phyloP scores from a whole-genome alignment of 2,113 vertebrate species.

The Triplophysa rosa region DNA sequence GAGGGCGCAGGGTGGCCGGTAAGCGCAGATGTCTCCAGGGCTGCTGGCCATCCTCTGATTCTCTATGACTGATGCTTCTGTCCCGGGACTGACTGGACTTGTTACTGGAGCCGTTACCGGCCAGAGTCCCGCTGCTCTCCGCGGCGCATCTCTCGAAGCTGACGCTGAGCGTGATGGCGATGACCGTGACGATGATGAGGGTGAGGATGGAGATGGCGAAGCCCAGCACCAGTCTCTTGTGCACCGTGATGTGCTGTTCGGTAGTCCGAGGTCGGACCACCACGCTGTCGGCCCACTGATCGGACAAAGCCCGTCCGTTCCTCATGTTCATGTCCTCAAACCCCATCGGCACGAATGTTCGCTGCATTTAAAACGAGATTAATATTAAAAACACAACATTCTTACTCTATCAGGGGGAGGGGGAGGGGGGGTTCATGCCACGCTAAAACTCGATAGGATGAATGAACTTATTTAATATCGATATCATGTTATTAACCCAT shows the following conservation, averaged over 20 bases:
- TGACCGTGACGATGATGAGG: constrained; percentile 84
- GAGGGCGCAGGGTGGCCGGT: constrained; percentile 80
- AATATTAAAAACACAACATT: not conserved
- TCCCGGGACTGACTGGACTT: constrained; percentile 64
- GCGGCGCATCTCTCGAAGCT: constrained; percentile 85
- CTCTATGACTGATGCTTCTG: constrained; percentile 65
- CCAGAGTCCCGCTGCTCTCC: constrained; percentile 62
- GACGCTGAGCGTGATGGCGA: constrained; percentile 86
- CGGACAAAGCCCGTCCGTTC: constrained; percentile 81
- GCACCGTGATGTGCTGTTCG: constrained; percentile 86
- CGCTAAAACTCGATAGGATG: not conserved
- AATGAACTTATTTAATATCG: not conserved
- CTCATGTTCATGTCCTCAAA: constrained; percentile 83
- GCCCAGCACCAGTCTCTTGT: constrained; percentile 85
- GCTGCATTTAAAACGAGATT: not conserved
- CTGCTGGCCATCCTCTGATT: constrained; percentile 65
- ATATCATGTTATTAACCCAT: not conserved
- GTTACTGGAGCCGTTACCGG: constrained; percentile 46
- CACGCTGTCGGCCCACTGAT: constrained; percentile 85
- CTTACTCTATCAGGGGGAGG: no score
- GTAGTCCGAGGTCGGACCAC: constrained; percentile 84
- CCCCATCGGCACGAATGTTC: constrained; percentile 70
- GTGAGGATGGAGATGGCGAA: constrained; percentile 90
- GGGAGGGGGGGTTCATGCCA: no score
- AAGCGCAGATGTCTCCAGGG: constrained; percentile 85